phyloP scores from a whole-genome alignment of 2,797 vertebrate species.

The Leptoclinus maculatus region DNA sequence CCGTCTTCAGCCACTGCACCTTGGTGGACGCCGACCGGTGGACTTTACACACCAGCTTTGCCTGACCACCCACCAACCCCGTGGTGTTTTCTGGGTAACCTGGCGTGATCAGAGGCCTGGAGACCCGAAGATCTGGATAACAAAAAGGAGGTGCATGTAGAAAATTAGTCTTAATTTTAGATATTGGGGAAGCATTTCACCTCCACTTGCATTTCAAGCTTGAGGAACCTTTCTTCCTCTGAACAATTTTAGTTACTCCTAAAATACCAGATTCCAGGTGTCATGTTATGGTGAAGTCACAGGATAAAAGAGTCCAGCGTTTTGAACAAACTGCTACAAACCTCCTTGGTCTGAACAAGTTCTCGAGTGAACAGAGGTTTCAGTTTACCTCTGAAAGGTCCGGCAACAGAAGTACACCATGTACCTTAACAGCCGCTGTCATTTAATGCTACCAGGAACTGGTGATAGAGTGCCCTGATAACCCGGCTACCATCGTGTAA shows the following conservation, averaged over 20 bases:
- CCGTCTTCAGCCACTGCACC: slow-evolving; percentile 84
- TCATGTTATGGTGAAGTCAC: neutral
- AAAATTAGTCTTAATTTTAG: neutral
- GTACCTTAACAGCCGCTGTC: slow-evolving; percentile 56
- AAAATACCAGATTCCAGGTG: neutral
- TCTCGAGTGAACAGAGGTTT: slow-evolving; percentile 29
- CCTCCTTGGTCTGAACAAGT: neutral
- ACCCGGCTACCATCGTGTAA: slow-evolving; percentile 66
- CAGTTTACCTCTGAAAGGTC: slow-evolving; percentile 58
- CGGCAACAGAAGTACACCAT: slow-evolving; percentile 36
- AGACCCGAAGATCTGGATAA: slow-evolving; percentile 67
- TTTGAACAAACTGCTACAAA: neutral
- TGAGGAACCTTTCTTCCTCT: neutral
- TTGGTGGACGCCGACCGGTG: slow-evolving; percentile 79
- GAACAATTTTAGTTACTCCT: neutral
- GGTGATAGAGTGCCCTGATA: slow-evolving; percentile 74
- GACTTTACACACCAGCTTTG: slow-evolving; percentile 80
- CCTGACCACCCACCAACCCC: slow-evolving; percentile 69
- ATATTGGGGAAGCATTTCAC: neutral
- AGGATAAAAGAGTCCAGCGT: slow-evolving; percentile 5
- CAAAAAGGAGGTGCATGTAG: neutral
- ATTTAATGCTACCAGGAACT: slow-evolving; percentile 53
- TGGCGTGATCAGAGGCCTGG: slow-evolving; percentile 77
- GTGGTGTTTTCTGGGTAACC: slow-evolving; percentile 84
- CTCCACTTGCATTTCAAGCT: neutral